Evolutionary conservation across 2,113 vertebrate species (phyloP).

Genomic region (Sylvia atricapilla): DNA sequence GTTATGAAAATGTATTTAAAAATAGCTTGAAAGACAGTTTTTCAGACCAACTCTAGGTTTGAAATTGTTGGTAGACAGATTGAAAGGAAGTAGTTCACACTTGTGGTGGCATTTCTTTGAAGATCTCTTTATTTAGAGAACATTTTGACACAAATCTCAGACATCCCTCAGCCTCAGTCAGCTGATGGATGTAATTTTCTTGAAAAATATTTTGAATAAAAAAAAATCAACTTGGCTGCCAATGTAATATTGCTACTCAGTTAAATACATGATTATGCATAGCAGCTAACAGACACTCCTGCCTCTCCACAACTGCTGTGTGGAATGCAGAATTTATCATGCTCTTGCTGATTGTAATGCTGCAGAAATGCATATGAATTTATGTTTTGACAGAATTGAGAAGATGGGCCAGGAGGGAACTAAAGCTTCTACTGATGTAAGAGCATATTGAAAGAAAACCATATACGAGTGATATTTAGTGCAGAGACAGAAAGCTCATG

Average conservation of each 20-base stretch:
- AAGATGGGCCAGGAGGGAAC: background rate
- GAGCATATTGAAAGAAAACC: background rate
- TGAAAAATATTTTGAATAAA: background rate
- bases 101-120: background rate
- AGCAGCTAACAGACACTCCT: background rate
- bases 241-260: background rate
- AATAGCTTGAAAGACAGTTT: background rate
- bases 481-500: background rate
- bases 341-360: background rate
- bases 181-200: background rate
- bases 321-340: background rate
- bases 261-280: background rate
- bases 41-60: background rate
- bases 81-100: background rate
- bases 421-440: background rate
- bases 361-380: background rate
- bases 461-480: background rate
- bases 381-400: background rate
- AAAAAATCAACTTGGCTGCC: background rate
- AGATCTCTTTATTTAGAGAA: background rate
- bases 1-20: conserved; percentile 29
- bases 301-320: background rate
- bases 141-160: background rate
- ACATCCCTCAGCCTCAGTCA: background rate
- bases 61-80: background rate